Evolutionary conservation across 1,140 invertebrate genomes (phyloP).

Genomic region (Brachionus plicatilis): DNA sequence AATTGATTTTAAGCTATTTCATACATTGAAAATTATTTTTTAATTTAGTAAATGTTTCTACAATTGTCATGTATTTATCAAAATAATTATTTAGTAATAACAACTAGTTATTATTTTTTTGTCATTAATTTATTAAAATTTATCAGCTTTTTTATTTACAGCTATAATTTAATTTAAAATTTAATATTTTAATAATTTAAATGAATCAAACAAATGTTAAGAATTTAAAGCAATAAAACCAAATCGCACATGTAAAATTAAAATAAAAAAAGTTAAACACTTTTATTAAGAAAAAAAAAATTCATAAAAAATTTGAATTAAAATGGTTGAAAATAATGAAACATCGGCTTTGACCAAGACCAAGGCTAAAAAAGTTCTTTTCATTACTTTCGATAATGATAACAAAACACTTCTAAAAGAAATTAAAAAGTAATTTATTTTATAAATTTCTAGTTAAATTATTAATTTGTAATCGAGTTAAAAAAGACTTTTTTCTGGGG

Average conservation of each 20-base stretch:
- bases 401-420: neutral
- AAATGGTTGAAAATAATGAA: conserved; percentile 18
- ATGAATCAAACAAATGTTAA: neutral
- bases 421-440: conserved; percentile 17
- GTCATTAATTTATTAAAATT: no score
- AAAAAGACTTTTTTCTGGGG: neutral
- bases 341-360: neutral
- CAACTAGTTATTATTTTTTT: no score
- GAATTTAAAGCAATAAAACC: neutral
- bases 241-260: conserved; percentile 12
- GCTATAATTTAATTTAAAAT: no score
- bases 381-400: neutral
- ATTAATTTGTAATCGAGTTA: neutral
- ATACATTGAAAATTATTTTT: no score
- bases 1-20: no score
- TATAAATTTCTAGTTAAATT: neutral
- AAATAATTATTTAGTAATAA: no score
- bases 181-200: no score
- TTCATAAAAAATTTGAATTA: neutral
- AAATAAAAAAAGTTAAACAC: neutral
- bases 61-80: no score
- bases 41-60: no score
- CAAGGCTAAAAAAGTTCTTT: conserved; percentile 13
- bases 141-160: no score
- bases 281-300: neutral